Evolutionary conservation across 2,888 invertebrate species (phyloP).

Genomic region (Aradus depressus): DNA sequence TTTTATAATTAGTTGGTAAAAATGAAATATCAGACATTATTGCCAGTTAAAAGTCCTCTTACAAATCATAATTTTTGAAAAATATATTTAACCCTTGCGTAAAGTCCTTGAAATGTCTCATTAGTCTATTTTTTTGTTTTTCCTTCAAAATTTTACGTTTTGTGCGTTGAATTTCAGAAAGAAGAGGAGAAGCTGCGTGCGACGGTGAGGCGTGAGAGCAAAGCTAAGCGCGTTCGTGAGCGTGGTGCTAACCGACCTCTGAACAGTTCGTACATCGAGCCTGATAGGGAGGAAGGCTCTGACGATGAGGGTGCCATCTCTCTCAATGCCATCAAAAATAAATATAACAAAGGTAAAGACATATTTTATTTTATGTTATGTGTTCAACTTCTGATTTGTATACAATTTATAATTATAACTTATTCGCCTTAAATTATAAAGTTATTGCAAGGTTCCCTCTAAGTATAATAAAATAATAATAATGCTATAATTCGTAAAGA

Average conservation of each 20-base stretch:
- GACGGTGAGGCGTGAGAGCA: conserved; percentile 61
- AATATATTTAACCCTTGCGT: background rate
- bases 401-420: background rate
- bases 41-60: background rate
- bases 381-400: background rate
- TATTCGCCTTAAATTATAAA: background rate
- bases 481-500: too few species aligned
- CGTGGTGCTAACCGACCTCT: conserved; percentile 41
- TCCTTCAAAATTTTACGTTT: background rate
- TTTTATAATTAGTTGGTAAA: too few species aligned
- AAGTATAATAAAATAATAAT: background rate
- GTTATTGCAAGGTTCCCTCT: background rate
- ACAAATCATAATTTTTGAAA: background rate
- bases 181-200: conserved; percentile 93
- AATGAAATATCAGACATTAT: too few species aligned
- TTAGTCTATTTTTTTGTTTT: background rate
- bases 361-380: background rate
- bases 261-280: conserved; percentile 44
- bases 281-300: conserved; percentile 62
- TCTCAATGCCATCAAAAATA: conserved; percentile 86
- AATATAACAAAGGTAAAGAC: conserved; percentile 52
- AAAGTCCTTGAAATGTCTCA: background rate
- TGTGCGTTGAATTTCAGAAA: conserved; percentile 47
- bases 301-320: conserved; percentile 90
- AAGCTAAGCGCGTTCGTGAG: conserved; percentile 46